Evolutionary conservation across 1,140 invertebrate species (phyloP).

Genomic region (Drosophila eugracilis): DNA sequence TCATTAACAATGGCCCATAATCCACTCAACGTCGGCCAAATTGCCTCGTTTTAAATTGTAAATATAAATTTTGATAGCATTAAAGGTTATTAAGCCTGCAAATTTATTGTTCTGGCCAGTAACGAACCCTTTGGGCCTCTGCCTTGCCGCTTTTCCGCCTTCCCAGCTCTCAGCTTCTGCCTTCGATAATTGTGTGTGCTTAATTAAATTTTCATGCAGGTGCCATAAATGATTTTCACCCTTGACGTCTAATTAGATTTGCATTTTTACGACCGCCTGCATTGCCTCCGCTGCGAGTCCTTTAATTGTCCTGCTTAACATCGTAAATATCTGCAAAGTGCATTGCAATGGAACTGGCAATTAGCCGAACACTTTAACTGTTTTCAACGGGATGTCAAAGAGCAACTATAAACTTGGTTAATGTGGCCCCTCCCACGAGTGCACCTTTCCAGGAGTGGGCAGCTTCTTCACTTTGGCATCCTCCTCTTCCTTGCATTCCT

Average conservation of each 20-base stretch:
- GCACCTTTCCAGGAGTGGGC: slow-evolving; percentile 40
- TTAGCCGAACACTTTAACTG: not conserved
- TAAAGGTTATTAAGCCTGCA: slow-evolving; percentile 75
- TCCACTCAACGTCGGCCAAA: slow-evolving; percentile 72
- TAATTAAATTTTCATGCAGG: slow-evolving; percentile 83
- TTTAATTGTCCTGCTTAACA: slow-evolving; percentile 16
- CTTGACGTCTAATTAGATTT: slow-evolving; percentile 74
- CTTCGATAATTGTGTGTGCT: slow-evolving; percentile 74
- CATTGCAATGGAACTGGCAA: not conserved
- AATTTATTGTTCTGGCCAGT: slow-evolving; percentile 52
- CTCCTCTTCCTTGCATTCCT: not conserved
- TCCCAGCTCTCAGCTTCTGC: slow-evolving; percentile 12
- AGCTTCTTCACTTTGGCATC: not conserved
- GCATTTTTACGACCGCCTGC: slow-evolving; percentile 55
- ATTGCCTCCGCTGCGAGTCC: slow-evolving; percentile 7
- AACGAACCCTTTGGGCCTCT: slow-evolving; percentile 16
- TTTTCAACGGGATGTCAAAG: not conserved
- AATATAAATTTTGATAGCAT: slow-evolving; percentile 79
- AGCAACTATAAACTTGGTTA: not conserved
- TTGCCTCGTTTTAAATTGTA: slow-evolving; percentile 79
- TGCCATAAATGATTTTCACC: slow-evolving; percentile 77
- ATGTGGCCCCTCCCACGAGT: slow-evolving; percentile 47
- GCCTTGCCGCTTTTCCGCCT: not conserved
- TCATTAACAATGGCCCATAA: slow-evolving; percentile 77
- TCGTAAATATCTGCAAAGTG: slow-evolving; percentile 1